Evolutionary conservation across 2,888 invertebrate genomes (phyloP).

Genomic region (Rhingia campestris): DNA sequence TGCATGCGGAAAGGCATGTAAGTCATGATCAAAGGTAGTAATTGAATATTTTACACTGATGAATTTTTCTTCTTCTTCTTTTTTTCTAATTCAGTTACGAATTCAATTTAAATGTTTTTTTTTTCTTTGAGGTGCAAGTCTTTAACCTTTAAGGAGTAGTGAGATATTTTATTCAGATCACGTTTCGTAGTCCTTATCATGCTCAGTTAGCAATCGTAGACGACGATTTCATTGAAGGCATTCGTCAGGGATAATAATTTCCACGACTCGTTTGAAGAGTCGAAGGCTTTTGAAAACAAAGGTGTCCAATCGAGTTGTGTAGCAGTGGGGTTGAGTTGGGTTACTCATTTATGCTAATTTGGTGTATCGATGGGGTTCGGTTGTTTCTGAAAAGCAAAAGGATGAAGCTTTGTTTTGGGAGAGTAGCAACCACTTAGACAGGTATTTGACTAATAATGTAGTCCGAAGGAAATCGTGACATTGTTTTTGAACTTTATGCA

Average conservation of each 20-base stretch:
- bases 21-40: slow-evolving; percentile 69
- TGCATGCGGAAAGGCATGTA: slow-evolving; percentile 61
- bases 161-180: slow-evolving; percentile 46
- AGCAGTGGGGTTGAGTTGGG: not conserved
- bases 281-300: slow-evolving; percentile 9
- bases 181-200: slow-evolving; percentile 61
- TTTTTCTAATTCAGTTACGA: slow-evolving; percentile 12
- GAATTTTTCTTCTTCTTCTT: slow-evolving; percentile 42
- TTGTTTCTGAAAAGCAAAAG: not conserved
- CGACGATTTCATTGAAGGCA: slow-evolving; percentile 57
- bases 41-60: slow-evolving; percentile 69
- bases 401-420: not conserved
- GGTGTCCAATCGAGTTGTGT: not conserved
- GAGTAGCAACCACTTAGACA: not conserved
- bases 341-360: slow-evolving; percentile 20
- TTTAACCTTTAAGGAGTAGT: not conserved
- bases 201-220: slow-evolving; percentile 68
- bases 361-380: not conserved
- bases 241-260: slow-evolving; percentile 69
- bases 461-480: not conserved
- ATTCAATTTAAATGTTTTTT: slow-evolving; percentile 16
- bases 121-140: not conserved
- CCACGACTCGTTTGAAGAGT: slow-evolving; percentile 11
- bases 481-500: not conserved
- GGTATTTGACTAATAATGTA: not conserved